These are phyloP conservation scores for Hyperoodon ampullatus DNA, from an alignment of 2,113 vertebrate genomes.

Conservation along the genomic window DNA sequence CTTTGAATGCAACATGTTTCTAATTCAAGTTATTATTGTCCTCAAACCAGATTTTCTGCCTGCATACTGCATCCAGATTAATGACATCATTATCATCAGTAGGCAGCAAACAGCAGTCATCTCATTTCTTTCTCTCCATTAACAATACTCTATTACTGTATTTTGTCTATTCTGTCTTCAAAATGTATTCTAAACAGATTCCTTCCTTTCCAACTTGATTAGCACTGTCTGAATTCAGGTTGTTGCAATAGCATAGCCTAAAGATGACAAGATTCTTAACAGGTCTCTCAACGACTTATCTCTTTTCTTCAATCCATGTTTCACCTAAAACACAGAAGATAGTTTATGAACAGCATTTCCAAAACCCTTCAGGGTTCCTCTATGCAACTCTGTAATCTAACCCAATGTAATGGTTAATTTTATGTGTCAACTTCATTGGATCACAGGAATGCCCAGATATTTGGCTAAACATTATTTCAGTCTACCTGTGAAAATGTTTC, in stretches of 20 bases:
- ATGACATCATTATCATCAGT: conserved; percentile 53
- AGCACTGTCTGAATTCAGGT: not conserved
- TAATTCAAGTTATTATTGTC: conserved; percentile 57
- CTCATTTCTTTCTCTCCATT: conserved; percentile 13
- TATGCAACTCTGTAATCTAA: not conserved
- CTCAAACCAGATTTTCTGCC: conserved; percentile 50
- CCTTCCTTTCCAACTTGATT: conserved; percentile 21
- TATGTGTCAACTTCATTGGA: not conserved
- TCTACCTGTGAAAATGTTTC: not conserved
- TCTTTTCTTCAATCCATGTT: not conserved
- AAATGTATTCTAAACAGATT: conserved; percentile 39
- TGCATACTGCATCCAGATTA: conserved; percentile 29
- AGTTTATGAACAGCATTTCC: not conserved
- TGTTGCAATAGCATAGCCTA: not conserved
- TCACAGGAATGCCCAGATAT: not conserved
- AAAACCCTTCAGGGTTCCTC: not conserved
- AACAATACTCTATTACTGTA: conserved; percentile 3
- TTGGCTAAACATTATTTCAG: not conserved
- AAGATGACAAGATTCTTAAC: not conserved
- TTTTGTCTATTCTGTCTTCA: conserved; percentile 3
- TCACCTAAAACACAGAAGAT: not conserved
- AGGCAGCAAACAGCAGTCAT: conserved; percentile 21
- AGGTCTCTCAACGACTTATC: not conserved
- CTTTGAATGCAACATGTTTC: conserved; percentile 43
- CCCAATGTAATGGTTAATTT: not conserved